Conservation (phyloP, 2,113 vertebrate genomes). For the Synchiropus splendidus region DNA sequence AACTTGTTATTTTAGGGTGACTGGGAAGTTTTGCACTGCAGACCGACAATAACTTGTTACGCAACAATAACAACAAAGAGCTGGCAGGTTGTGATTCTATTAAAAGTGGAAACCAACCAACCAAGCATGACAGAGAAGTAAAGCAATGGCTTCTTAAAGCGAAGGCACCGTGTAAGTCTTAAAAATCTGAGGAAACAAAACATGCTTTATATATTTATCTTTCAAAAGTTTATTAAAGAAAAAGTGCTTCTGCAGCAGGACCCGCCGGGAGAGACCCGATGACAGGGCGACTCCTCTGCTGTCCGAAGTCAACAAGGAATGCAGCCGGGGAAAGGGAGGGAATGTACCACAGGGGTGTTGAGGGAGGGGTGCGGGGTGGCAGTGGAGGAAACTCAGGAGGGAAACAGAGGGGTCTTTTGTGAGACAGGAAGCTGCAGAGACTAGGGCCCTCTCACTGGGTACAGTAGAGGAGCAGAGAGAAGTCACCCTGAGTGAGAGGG, state of each 20-base stretch:
- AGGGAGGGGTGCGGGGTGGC: constrained; percentile 62
- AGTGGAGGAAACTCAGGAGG: constrained; percentile 42
- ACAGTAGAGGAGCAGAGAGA: constrained; percentile 41
- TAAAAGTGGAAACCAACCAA: no score
- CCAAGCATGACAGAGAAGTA: no score
- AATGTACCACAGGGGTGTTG: constrained; percentile 70
- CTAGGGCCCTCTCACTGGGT: constrained; percentile 36
- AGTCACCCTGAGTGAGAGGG: constrained; percentile 10
- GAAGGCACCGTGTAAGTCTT: no score
- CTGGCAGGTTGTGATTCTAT: no score
- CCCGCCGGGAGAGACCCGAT: constrained; percentile 6
- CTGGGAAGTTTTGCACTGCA: no score
- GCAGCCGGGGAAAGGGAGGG: constrained; percentile 52
- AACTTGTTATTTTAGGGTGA: no score
- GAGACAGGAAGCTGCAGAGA: constrained; percentile 56
- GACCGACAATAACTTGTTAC: no score
- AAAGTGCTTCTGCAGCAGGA: constrained; percentile 1
- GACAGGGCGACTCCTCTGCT: constrained; percentile 41
- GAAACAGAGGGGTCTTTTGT: constrained; percentile 67
- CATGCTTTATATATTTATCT: no score
- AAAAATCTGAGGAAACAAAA: no score
- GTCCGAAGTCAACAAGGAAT: constrained; percentile 51
- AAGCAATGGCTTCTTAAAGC: no score
- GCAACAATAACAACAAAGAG: no score
- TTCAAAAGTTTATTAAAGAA: no score